Conservation (phyloP, 2,113 vertebrate genomes). For the Tachuris rubrigastra region DNA sequence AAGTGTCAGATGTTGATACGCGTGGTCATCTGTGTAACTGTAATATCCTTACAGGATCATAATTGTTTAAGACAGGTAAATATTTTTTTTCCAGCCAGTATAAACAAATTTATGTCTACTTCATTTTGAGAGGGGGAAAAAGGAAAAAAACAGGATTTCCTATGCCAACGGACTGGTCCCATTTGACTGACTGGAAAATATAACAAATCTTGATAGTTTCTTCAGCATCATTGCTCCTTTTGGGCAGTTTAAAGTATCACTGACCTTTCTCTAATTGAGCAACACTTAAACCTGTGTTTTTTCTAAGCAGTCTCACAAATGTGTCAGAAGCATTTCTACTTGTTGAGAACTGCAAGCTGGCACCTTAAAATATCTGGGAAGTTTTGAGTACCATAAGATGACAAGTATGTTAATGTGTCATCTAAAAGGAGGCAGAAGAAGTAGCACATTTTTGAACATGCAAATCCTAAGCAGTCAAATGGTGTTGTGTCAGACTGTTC, state of each 20-base stretch:
- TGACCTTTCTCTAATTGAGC: constrained; percentile 42
- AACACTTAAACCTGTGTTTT: constrained; percentile 26
- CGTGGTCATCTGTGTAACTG: constrained; percentile 9
- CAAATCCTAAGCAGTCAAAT: constrained; percentile 54
- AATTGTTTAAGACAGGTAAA: constrained; percentile 42
- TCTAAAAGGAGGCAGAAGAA: constrained; percentile 37
- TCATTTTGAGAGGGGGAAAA: not conserved
- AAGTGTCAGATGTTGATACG: constrained; percentile 11
- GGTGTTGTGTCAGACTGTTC: constrained; percentile 37
- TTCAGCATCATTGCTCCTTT: not conserved
- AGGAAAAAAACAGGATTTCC: not conserved
- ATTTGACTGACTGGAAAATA: not conserved
- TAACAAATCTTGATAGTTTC: not conserved
- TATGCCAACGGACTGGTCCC: not conserved
- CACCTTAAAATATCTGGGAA: not conserved
- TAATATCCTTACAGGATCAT: not conserved
- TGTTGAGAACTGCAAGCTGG: constrained; percentile 41
- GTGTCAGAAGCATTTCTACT: constrained; percentile 28
- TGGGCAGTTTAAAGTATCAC: not conserved
- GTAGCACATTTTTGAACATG: constrained; percentile 45
- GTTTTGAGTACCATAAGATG: constrained; percentile 26
- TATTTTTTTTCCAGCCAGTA: constrained; percentile 11
- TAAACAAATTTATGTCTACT: constrained; percentile 35
- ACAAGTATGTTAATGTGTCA: constrained; percentile 58
- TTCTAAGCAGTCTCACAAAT: constrained; percentile 22